phyloP scores from a whole-genome alignment of 1,140 invertebrate genomes.

The Heliconius hermathena region DNA sequence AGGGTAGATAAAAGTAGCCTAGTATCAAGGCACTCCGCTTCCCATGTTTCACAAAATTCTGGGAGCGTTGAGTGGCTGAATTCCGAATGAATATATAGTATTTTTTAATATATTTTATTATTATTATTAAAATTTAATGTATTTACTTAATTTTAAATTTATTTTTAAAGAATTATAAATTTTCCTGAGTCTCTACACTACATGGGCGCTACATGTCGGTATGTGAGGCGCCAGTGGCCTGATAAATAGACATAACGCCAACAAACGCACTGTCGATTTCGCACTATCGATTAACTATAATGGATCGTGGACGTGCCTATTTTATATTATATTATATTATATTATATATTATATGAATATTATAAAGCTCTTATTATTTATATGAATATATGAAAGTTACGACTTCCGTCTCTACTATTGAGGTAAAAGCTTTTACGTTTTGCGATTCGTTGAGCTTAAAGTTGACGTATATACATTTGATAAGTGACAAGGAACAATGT shows the following conservation, averaged over 20 bases:
- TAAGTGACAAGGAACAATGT: too few species aligned
- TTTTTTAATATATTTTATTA: too few species aligned
- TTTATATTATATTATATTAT: not conserved
- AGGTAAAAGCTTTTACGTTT: not conserved
- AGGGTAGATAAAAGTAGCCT: too few species aligned
- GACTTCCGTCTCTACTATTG: not conserved
- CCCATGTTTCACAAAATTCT: too few species aligned
- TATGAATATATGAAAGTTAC: not conserved
- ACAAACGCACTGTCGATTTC: conserved; percentile 22
- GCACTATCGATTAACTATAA: conserved; percentile 29
- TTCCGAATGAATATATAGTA: too few species aligned
- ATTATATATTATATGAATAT: not conserved
- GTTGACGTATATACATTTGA: not conserved
- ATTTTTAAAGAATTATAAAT: not conserved
- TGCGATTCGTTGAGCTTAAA: not conserved
- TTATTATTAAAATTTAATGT: too few species aligned
- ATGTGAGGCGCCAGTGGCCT: conserved; percentile 41
- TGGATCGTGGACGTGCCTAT: conserved; percentile 17
- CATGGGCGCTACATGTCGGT: conserved; percentile 16
- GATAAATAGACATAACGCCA: conserved; percentile 29
- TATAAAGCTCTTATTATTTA: not conserved
- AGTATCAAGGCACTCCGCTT: too few species aligned
- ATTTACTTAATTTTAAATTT: too few species aligned
- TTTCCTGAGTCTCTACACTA: conserved; percentile 23
- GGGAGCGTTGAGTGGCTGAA: too few species aligned